Evolutionary conservation across 1,140 invertebrate genomes (phyloP).

Genomic region (Camponotus vicinus): DNA sequence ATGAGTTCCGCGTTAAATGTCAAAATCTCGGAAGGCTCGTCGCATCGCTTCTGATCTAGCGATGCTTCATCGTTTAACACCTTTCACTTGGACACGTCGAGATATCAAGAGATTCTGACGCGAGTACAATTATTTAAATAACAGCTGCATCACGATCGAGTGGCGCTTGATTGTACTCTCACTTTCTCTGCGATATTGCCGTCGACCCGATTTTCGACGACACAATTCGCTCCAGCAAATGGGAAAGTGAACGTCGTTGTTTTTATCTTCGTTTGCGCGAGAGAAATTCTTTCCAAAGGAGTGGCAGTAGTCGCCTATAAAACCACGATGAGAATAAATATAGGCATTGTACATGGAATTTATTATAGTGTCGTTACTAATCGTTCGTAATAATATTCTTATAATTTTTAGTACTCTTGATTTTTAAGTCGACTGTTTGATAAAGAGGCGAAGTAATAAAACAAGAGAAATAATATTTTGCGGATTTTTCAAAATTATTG

Average conservation of each 20-base stretch:
- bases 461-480: constrained; percentile 2
- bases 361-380: background rate
- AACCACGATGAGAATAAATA: background rate
- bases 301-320: constrained; percentile 17
- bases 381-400: background rate
- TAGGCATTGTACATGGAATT: background rate
- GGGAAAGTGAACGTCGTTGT: constrained; percentile 76
- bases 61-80: constrained; percentile 29
- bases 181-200: constrained; percentile 80
- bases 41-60: background rate
- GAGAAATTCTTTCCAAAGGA: constrained; percentile 66
- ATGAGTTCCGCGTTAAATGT: constrained; percentile 13
- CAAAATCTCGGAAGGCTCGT: constrained; percentile 19
- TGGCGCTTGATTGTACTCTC: constrained; percentile 75
- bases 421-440: background rate
- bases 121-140: constrained; percentile 56
- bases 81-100: constrained; percentile 41
- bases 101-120: constrained; percentile 27
- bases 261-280: constrained; percentile 9
- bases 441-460: background rate
- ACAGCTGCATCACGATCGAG: constrained; percentile 73
- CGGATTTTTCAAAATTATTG: constrained; percentile 14
- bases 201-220: constrained; percentile 77
- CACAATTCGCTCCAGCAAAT: constrained; percentile 71
- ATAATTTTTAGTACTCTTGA: background rate